phyloP scores from a whole-genome alignment of 2,888 invertebrate species.

The Platycnemis pennipes region DNA sequence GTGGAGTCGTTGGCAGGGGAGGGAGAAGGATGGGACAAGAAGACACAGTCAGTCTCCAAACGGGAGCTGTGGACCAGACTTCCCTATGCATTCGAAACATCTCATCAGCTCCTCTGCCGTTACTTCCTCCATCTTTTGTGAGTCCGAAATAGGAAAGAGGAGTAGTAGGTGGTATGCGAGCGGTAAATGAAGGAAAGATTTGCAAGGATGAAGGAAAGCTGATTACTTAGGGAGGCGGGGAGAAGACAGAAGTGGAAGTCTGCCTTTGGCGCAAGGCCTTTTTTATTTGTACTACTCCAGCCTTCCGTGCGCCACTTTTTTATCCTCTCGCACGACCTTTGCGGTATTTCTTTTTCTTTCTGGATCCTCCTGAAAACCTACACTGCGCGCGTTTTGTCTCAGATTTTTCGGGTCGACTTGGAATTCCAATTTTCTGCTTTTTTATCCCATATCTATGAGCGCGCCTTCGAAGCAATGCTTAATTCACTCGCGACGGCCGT shows the following conservation, averaged over 20 bases:
- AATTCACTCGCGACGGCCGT: not conserved
- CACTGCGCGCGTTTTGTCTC: not conserved
- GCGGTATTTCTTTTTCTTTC: not conserved
- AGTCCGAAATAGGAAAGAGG: no score
- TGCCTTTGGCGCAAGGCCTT: not conserved
- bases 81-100: no score
- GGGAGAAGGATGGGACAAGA: not conserved
- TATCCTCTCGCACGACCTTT: not conserved
- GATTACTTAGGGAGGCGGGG: not conserved
- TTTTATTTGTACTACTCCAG: not conserved
- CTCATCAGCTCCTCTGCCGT: no score
- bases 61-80: no score
- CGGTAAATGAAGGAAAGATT: not conserved
- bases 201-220: not conserved
- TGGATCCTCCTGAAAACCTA: not conserved
- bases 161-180: not conserved
- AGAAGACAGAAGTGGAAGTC: not conserved
- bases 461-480: not conserved
- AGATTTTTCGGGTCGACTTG: not conserved
- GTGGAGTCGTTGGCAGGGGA: not conserved
- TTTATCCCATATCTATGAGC: not conserved
- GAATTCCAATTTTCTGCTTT: slow-evolving; percentile 6
- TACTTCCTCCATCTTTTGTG: no score
- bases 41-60: not conserved
- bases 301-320: not conserved